Evolutionary conservation across 2,797 vertebrate genomes (phyloP).

Genomic region (Anisognathus igniventris): DNA sequence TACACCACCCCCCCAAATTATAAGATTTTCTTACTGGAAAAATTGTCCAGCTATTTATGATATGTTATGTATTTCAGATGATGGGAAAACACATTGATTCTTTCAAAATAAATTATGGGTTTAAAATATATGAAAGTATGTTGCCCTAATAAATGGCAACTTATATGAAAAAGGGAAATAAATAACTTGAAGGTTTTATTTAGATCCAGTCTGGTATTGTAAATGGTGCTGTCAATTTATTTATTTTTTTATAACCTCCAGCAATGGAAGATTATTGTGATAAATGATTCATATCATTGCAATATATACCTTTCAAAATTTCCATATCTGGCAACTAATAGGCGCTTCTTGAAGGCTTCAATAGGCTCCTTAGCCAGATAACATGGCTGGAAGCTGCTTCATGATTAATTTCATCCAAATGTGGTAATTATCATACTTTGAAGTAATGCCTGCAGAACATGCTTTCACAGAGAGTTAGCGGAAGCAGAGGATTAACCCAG

Average conservation of each 20-base stretch:
- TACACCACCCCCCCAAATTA: rapidly evolving
- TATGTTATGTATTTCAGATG: background rate
- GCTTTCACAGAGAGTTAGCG: conserved; percentile 48
- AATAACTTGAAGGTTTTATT: conserved; percentile 13
- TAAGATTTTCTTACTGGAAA: background rate
- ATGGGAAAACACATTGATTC: background rate
- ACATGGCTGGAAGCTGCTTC: conserved; percentile 59
- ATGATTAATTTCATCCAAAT: conserved; percentile 74
- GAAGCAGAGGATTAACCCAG: conserved; percentile 62
- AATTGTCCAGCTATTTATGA: background rate
- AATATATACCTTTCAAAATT: conserved; percentile 62
- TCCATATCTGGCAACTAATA: conserved; percentile 68
- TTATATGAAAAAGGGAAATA: background rate
- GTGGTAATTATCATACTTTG: conserved; percentile 71
- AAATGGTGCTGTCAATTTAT: conserved; percentile 53
- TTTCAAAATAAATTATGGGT: background rate
- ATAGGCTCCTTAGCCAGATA: conserved; percentile 56
- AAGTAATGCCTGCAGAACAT: conserved; percentile 65
- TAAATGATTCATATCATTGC: conserved; percentile 71
- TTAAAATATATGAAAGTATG: background rate
- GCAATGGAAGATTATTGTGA: conserved; percentile 71
- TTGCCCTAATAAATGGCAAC: background rate
- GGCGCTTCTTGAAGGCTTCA: conserved; percentile 58
- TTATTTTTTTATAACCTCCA: conserved; percentile 65
- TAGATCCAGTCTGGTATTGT: conserved; percentile 54